These are phyloP conservation scores for Hybos culiciformis DNA, from an alignment of 2,888 invertebrate species.

Conservation along the genomic window DNA sequence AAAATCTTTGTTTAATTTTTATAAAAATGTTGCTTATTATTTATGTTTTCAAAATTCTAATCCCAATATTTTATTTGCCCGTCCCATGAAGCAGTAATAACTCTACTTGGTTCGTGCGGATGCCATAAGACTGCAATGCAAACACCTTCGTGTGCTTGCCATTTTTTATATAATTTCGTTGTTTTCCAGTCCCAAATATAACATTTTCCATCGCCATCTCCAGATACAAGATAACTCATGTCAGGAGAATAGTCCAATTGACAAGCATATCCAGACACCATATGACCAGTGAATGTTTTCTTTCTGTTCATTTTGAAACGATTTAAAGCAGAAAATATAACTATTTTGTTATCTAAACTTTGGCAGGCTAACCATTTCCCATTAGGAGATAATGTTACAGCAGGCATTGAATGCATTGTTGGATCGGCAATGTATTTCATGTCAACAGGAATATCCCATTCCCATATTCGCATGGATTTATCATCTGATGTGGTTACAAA, in stretches of 20 bases:
- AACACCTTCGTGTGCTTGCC: conserved; percentile 98
- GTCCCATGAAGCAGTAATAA: conserved; percentile 99
- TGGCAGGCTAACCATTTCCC: conserved; percentile 99
- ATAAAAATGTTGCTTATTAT: not conserved
- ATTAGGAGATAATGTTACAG: conserved; percentile 88
- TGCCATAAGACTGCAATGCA: conserved; percentile 95
- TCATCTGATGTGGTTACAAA: conserved; percentile 99
- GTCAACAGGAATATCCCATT: conserved; percentile 98
- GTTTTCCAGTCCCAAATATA: conserved; percentile 99
- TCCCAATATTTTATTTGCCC: conserved; percentile 98
- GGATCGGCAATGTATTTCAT: conserved; percentile 99
- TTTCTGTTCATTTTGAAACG: conserved; percentile 96
- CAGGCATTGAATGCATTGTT: conserved; percentile 97
- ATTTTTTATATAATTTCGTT: conserved; percentile 93
- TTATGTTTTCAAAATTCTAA: conserved; percentile 36
- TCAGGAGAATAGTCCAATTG: conserved; percentile 95
- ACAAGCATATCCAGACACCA: conserved; percentile 99
- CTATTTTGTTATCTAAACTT: conserved; percentile 97
- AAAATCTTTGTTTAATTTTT: not conserved
- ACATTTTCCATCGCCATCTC: conserved; percentile 97
- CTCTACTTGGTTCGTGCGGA: conserved; percentile 94
- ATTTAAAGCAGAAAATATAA: conserved; percentile 94
- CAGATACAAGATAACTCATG: conserved; percentile 95
- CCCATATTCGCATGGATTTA: conserved; percentile 97
- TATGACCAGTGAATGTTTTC: conserved; percentile 95